These are phyloP conservation scores for Desoria tigrina DNA, from an alignment of 2,888 invertebrate species.

Conservation along the genomic window DNA sequence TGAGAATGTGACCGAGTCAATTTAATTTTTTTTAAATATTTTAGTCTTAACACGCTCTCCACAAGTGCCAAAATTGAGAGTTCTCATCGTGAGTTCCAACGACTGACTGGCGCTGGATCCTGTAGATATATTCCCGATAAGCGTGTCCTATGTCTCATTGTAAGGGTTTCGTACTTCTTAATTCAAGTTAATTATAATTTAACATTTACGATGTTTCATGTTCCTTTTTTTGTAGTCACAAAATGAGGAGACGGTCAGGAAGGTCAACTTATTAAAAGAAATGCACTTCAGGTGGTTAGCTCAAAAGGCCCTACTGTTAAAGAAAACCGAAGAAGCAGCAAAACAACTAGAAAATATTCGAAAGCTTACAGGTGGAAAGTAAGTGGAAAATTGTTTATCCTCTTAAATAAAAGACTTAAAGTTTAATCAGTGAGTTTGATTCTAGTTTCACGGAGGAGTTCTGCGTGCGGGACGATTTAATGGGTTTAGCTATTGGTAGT, in stretches of 20 bases:
- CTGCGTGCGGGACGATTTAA: conserved; percentile 90
- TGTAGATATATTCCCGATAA: conserved; percentile 63
- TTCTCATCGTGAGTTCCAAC: conserved; percentile 93
- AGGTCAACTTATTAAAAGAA: conserved; percentile 88
- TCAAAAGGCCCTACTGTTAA: conserved; percentile 74
- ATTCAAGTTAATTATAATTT: conserved; percentile 14
- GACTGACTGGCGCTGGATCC: conserved; percentile 74
- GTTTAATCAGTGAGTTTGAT: conserved; percentile 23
- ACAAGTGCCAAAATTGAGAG: conserved; percentile 81
- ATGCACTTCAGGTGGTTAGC: conserved; percentile 56
- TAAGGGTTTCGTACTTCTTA: conserved; percentile 54
- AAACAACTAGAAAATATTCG: conserved; percentile 91
- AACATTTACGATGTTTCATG: no score
- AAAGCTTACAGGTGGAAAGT: conserved; percentile 84
- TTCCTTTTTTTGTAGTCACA: conserved; percentile 62
- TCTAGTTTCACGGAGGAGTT: conserved; percentile 88
- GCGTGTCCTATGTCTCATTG: conserved; percentile 78
- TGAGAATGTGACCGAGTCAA: conserved; percentile 16
- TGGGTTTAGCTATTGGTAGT: conserved; percentile 82
- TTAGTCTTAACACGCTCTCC: conserved; percentile 54
- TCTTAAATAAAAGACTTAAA: neutral
- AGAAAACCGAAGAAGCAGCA: conserved; percentile 94
- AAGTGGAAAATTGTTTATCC: conserved; percentile 59
- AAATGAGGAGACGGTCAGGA: conserved; percentile 75
- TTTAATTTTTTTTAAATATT: no score